These are phyloP conservation scores for Epinephelus coioides DNA, from an alignment of 2,797 vertebrate species.

Conservation along the genomic window DNA sequence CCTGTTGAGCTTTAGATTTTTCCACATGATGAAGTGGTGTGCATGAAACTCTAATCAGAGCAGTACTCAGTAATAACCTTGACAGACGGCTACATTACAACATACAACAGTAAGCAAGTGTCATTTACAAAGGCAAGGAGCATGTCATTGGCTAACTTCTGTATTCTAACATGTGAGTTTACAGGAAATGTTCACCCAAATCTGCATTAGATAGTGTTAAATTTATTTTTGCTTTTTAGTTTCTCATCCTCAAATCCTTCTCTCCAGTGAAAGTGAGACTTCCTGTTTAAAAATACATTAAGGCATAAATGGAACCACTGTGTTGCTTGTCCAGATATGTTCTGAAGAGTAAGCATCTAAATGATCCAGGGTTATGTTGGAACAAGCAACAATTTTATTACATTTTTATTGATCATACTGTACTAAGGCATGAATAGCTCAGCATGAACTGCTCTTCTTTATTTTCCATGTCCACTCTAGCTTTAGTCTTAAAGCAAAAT, in stretches of 20 bases:
- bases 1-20: conserved; percentile 6
- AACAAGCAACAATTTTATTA: background rate
- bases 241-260: too few relatives aligned
- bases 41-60: conserved; percentile 1
- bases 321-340: too few relatives aligned
- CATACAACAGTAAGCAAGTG: background rate
- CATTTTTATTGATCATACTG: background rate
- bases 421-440: background rate
- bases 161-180: background rate
- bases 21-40: conserved; percentile 14
- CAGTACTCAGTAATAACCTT: background rate
- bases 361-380: background rate
- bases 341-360: background rate
- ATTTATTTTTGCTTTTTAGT: too few relatives aligned
- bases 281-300: too few relatives aligned
- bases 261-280: too few relatives aligned
- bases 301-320: too few relatives aligned
- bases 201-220: too few relatives aligned
- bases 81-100: background rate
- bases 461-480: background rate
- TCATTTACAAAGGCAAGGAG: background rate
- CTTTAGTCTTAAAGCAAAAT: background rate
- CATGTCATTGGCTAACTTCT: background rate
- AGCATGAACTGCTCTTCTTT: background rate
- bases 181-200: too few relatives aligned